Evolutionary conservation across 2,113 vertebrate species (phyloP), one percentile per base, ranked within the genome.

Genomic region (Macaca mulatta): DNA sequence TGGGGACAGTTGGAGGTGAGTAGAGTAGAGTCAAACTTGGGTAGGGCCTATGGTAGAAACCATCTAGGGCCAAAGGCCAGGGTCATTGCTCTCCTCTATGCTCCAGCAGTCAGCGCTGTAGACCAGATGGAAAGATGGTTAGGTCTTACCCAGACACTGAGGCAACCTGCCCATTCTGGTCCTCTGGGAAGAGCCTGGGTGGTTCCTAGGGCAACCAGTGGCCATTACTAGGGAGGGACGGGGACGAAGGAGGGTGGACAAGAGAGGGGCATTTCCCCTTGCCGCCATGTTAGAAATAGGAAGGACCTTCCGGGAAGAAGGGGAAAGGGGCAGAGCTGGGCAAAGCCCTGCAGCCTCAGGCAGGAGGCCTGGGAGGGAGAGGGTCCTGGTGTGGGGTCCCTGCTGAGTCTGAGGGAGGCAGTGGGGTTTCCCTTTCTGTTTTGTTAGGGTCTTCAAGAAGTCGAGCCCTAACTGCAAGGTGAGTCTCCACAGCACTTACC

Each of bases 391-490:
- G 20, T 27, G 13, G 2, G 64, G 45, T 89, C 84, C 88, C 82
- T 94, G 81, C 94, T 61, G 81, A 93, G 80, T 84, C 88, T 97
- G 89, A 97, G 82, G 95, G 90, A 97, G 79, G 92, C 95, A 96
- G 88, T 97, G 81, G 92, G 69, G 32, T 95, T 94, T 96, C 96
- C 90, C 94, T 96, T 97, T 97, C 92, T 97, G 80, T 97, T 97
- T 97, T 97, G 85, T 94, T 95, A 99, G 99, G 98, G 99, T 99
- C 97, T 99, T 99, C 98, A 99, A 99, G 98, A 99, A 99, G 97
- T 99, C 99, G 11, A 99, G 99, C 97, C 99, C 99, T 88, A 99
- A 99, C 98, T 99, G 99, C 98, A 99, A 99, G 99, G 99, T 99
- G 96, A 98, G 98, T 93, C 35, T 57, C 77, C 40, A 27, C 20